These are phyloP conservation scores for Stictonetta naevosa DNA, from an alignment of 2,113 vertebrate species.

Conservation along the genomic window DNA sequence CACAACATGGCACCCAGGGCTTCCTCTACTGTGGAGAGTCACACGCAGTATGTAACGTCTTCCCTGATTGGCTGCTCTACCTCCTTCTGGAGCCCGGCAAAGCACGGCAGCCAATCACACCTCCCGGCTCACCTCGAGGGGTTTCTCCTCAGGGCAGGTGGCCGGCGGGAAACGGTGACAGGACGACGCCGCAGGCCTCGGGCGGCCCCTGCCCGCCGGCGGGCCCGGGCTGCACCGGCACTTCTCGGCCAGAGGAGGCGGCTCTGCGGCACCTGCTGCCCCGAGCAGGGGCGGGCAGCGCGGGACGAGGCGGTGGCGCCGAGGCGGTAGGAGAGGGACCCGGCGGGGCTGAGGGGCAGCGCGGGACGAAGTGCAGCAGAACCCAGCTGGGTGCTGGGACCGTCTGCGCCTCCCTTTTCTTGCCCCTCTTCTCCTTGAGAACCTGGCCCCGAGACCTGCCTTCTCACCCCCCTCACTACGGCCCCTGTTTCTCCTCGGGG, in stretches of 20 bases:
- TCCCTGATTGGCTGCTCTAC: background rate
- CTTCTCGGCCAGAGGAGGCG: no score
- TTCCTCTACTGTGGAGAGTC: rapidly evolving
- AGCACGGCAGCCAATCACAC: background rate
- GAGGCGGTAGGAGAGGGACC: background rate
- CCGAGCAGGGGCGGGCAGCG: rapidly evolving
- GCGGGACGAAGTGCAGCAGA: background rate
- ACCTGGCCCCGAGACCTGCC: no score
- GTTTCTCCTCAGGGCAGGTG: rapidly evolving
- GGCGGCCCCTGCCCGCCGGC: rapidly evolving
- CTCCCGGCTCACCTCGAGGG: rapidly evolving
- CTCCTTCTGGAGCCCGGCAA: background rate
- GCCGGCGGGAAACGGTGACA: rapidly evolving
- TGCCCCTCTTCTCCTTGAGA: no score
- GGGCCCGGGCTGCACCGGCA: no score
- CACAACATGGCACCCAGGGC: rapidly evolving
- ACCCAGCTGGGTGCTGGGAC: background rate
- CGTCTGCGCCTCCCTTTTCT: background rate
- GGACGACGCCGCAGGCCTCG: background rate
- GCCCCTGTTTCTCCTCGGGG: background rate
- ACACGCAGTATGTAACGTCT: rapidly evolving
- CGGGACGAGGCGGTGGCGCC: rapidly evolving
- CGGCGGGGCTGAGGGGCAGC: background rate
- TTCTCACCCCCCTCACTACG: background rate
- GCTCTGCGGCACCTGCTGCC: background rate